Conservation (phyloP, 2,888 invertebrate genomes). For the Limulus polyphemus region DNA sequence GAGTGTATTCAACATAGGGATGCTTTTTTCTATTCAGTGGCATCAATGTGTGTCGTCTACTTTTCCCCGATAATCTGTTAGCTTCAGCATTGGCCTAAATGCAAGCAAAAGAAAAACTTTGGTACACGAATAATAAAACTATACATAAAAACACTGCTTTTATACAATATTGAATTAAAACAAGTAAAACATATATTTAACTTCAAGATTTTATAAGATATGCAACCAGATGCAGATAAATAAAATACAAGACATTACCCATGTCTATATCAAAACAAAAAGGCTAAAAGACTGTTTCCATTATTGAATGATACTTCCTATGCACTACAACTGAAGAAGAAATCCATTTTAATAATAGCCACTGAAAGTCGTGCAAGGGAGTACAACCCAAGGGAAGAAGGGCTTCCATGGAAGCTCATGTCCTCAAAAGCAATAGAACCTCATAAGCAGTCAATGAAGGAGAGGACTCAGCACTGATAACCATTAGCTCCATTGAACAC, state of each 20-base stretch:
- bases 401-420: too few relatives aligned
- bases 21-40: constrained; percentile 39
- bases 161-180: background rate
- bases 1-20: constrained; percentile 64
- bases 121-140: too few relatives aligned
- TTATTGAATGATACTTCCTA: constrained; percentile 19
- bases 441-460: too few relatives aligned
- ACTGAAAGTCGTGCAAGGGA: too few relatives aligned
- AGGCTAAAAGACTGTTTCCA: constrained; percentile 21
- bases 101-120: constrained; percentile 4
- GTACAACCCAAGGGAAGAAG: too few relatives aligned
- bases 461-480: too few relatives aligned
- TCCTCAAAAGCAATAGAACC: too few relatives aligned
- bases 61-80: constrained; percentile 31
- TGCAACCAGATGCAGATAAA: background rate
- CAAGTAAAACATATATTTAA: background rate
- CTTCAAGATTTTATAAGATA: constrained; percentile 3
- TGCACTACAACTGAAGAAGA: too few relatives aligned
- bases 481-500: too few relatives aligned
- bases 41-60: constrained; percentile 32
- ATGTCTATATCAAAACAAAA: constrained; percentile 7
- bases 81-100: constrained; percentile 40
- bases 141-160: background rate
- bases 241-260: constrained; percentile 1
- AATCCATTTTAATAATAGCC: too few relatives aligned